A percentile compares a stretch with the other conserved stretches of the same genome.
These are phyloP conservation scores for Galaxias olidus DNA, from an alignment of 2,797 vertebrate species.

Conservation along the genomic window DNA sequence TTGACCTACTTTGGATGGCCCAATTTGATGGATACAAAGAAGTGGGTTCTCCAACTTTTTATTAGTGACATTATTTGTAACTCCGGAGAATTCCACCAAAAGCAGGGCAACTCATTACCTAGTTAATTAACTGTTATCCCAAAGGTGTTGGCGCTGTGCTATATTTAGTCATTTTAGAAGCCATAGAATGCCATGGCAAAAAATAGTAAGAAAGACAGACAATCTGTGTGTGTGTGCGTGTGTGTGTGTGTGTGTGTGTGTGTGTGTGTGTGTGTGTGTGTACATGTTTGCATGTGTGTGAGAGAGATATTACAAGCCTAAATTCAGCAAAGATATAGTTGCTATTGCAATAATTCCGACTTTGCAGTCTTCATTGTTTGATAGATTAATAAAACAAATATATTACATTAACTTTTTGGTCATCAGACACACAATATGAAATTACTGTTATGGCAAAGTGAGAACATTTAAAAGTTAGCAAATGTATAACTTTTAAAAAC, in stretches of 20 bases:
- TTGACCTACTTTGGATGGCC: constrained; percentile 73
- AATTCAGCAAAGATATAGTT: too few relatives aligned
- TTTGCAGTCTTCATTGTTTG: background rate
- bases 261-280: background rate
- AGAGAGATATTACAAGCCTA: too few relatives aligned
- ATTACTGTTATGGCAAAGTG: too few relatives aligned
- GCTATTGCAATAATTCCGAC: background rate
- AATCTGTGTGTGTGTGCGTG: background rate
- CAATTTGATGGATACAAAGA: constrained; percentile 68
- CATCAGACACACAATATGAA: too few relatives aligned
- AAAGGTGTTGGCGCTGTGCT: constrained; percentile 48
- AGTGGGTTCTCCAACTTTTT: constrained; percentile 65
- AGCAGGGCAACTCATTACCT: constrained; percentile 68
- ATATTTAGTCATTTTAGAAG: constrained; percentile 52
- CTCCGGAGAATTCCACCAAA: constrained; percentile 65
- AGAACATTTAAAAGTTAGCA: too few relatives aligned
- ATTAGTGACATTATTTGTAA: constrained; percentile 59
- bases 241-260: constrained; percentile 6
- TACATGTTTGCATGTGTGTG: background rate
- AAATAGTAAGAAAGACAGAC: constrained; percentile 16
- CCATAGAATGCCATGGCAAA: constrained; percentile 9
- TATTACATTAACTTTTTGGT: too few relatives aligned
- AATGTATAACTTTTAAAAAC: too few relatives aligned
- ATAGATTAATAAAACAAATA: too few relatives aligned
- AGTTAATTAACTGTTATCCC: constrained; percentile 74